Base-by-base conservation (phyloP, 92 coral and sea anemone genomes). In the Umimayanthus kanabou region DNA sequence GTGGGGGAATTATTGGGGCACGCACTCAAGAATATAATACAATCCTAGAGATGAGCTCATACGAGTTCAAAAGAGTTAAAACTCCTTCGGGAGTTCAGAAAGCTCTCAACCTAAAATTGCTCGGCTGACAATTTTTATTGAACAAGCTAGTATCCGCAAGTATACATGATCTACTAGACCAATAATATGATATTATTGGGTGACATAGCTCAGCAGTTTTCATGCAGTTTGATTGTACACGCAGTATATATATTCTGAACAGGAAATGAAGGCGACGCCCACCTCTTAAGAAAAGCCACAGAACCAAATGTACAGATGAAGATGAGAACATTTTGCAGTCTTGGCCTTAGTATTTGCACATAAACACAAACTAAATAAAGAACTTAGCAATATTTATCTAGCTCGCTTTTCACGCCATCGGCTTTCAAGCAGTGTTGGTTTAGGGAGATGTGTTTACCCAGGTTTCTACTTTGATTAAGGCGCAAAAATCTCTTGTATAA, bases 331-430 rank as follows among this genome's bases (percentile, higher is more conserved):
- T 47, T 83, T 69, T 43, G 77, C 87, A 45, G 18, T 18, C 77
- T 83, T 5, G 61, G 22, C 64, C 9, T 67, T 70, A 70, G 66
- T 70, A 73, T 82, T 33, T 82, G 87, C 69, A 70, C 67, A 83
- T 83, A 83, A 83, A 83, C 87, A 67, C 77, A 71, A 67, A 83
- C 87, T 70, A 83, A 70, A 83, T 83, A 45, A 83, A 83, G 87
- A 83, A 82, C 23, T 37, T 80, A 80, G n/a, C 87, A 47, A 69
- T 83, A 69, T 83, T 70, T 71, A 29, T 83, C 66, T 45, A 47
- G 39, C 64, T 33, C 64, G 2, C 76, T 71, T 25, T 83, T 83
- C 87, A 83, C 79, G 67, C 77, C 61, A 26, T 83, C 6, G 15
- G 76, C 86, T 82, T 78, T 83, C 87, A 70, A 83, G 77, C 87